Evolutionary conservation across 2,113 vertebrate genomes (phyloP), one percentile per base, ranked within the genome.

Genomic region (Falcunculus frontatus): DNA sequence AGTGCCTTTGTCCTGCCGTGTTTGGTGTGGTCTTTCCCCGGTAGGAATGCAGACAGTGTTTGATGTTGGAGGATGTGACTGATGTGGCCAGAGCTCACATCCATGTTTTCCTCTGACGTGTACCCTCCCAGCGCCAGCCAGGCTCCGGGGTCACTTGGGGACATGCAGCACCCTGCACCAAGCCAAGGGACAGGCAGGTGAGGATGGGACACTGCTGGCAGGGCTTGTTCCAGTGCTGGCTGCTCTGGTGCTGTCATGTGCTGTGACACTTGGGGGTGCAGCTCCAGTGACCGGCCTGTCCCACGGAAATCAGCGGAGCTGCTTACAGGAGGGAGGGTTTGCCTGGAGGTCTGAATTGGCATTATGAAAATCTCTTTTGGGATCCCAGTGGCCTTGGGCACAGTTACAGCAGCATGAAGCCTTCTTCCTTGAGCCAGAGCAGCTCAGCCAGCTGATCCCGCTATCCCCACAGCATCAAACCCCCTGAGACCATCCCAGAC

Each of bases 1-100:
- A 2, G 50, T 18, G 84, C 69, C 52, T 70, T 81, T 67, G 52
- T 75, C 37, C 46, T 5, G 0, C 16, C 1, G 0, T 0, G 0
- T 37, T 59, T 70, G 55, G 46, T 17, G 84, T n/a, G 87, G 57
- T 39, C 39, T 16, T 68, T 79, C 56, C 79, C 62, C 22, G 1
- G 27, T 32, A 63, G 63, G 53, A 84, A 10, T 0, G n/a, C 81
- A 35, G 85, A 14, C 47, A 35, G 69, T 1, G 77, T 81, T 75
- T 78, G 90, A 59, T 59, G 69, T 41, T 3, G 29, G 59, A 90
- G 85, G 89, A 57, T 42, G 83, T 37, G 59, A 73, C 9, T 59
- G 7, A 32, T 15, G 3, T 11, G 81, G 87, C 4, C 13, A 64
- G 47, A 62, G 42, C 67, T 91, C 62, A 0, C 47, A 25, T 35